phyloP scores from a whole-genome alignment of 2,113 vertebrate genomes.

The Origma solitaria region DNA sequence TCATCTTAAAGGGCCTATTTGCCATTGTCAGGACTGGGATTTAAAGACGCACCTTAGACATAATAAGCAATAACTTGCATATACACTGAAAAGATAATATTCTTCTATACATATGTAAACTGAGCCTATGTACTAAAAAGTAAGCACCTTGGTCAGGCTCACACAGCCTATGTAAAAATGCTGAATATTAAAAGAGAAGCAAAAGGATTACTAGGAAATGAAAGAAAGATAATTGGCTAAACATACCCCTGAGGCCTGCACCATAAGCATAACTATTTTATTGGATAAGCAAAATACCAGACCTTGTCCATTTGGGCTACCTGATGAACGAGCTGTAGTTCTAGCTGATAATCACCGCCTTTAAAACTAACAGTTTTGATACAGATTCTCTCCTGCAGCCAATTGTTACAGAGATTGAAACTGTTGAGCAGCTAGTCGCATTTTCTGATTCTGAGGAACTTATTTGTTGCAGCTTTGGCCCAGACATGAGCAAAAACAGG shows the following conservation, averaged over 20 bases:
- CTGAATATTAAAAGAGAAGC: background rate
- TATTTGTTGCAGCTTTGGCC: conserved; percentile 24
- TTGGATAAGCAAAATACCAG: background rate
- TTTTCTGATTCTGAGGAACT: background rate
- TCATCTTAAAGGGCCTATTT: background rate
- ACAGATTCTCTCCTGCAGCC: background rate
- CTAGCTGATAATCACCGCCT: background rate
- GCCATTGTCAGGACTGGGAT: background rate
- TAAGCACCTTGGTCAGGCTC: background rate
- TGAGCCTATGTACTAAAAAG: background rate
- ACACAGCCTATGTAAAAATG: background rate
- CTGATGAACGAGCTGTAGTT: background rate
- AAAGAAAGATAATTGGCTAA: background rate
- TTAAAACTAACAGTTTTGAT: background rate
- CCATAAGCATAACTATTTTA: background rate
- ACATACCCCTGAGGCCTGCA: background rate
- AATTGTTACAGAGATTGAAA: background rate
- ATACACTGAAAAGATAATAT: background rate
- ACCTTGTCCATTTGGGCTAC: background rate
- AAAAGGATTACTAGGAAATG: background rate
- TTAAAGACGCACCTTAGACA: background rate
- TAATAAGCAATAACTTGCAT: background rate
- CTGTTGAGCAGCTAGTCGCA: conserved; percentile 11
- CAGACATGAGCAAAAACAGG: background rate
- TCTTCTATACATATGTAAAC: background rate